Percentiles rank a stretch among this genome's conserved stretches.
phyloP scores from a whole-genome alignment of 2,113 vertebrate species.

The Empidonax traillii region DNA sequence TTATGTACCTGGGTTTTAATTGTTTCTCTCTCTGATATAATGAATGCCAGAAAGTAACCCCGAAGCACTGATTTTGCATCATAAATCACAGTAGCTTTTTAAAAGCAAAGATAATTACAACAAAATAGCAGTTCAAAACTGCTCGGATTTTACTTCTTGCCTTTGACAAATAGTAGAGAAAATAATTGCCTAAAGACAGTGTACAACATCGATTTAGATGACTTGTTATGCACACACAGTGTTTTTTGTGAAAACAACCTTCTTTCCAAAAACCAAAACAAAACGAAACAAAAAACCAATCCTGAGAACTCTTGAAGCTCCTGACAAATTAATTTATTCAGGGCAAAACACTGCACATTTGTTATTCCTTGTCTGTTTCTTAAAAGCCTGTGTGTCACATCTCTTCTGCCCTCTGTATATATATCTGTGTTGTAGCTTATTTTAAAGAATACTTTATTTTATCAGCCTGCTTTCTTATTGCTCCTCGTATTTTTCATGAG shows the following conservation, averaged over 20 bases:
- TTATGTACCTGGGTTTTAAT: slow-evolving; percentile 54
- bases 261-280: neutral
- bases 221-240: slow-evolving; percentile 55
- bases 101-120: slow-evolving; percentile 68
- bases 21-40: slow-evolving; percentile 58
- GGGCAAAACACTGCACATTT: slow-evolving; percentile 34
- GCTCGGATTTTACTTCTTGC: slow-evolving; percentile 68
- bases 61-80: slow-evolving; percentile 52
- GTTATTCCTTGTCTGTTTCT: slow-evolving; percentile 42
- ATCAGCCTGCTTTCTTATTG: slow-evolving; percentile 16
- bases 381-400: slow-evolving; percentile 7
- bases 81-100: slow-evolving; percentile 73
- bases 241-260: slow-evolving; percentile 31
- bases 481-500: slow-evolving; percentile 14
- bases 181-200: slow-evolving; percentile 72
- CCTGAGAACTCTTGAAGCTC: neutral
- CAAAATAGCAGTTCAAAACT: slow-evolving; percentile 66
- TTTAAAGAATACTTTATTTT: slow-evolving; percentile 2
- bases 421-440: neutral
- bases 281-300: neutral
- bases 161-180: slow-evolving; percentile 62
- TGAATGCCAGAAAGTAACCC: slow-evolving; percentile 63
- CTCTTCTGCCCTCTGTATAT: neutral
- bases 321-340: slow-evolving; percentile 67
- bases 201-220: slow-evolving; percentile 69